These are phyloP conservation scores for Elgonia sp. DNA, from an alignment of 2,888 invertebrate genomes.

Conservation along the genomic window DNA sequence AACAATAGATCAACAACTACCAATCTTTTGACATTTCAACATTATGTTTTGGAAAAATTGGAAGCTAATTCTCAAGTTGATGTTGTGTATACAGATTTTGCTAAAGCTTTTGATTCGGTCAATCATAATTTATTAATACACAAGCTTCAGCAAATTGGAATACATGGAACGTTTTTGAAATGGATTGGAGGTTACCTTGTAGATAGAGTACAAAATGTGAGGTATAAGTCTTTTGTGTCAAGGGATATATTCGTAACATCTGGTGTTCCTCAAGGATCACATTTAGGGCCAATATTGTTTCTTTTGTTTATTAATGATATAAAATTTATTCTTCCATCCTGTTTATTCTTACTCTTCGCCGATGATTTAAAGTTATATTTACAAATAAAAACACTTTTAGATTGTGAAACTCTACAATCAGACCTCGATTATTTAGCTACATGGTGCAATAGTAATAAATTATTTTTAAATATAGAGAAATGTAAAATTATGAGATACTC, in stretches of 20 bases:
- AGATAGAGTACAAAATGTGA: constrained; percentile 15
- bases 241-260: constrained; percentile 1
- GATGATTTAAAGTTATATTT: constrained; percentile 22
- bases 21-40: constrained; percentile 5
- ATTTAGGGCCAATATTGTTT: constrained; percentile 12
- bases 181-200: constrained; percentile 11
- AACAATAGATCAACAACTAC: constrained; percentile 2
- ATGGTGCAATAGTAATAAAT: constrained; percentile 4
- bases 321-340: background rate
- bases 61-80: constrained; percentile 20
- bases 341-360: constrained; percentile 14
- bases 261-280: constrained; percentile 27
- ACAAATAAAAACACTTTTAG: background rate
- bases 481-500: constrained; percentile 25
- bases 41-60: constrained; percentile 5
- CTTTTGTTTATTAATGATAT: constrained; percentile 33
- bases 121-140: constrained; percentile 11
- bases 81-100: constrained; percentile 6
- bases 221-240: constrained; percentile 9
- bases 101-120: constrained; percentile 19
- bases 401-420: constrained; percentile 4
- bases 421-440: background rate
- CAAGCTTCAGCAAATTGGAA: background rate
- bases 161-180: constrained; percentile 17
- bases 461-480: constrained; percentile 20